Conservation (phyloP, 2,113 vertebrate genomes). For the Rana temporaria region DNA sequence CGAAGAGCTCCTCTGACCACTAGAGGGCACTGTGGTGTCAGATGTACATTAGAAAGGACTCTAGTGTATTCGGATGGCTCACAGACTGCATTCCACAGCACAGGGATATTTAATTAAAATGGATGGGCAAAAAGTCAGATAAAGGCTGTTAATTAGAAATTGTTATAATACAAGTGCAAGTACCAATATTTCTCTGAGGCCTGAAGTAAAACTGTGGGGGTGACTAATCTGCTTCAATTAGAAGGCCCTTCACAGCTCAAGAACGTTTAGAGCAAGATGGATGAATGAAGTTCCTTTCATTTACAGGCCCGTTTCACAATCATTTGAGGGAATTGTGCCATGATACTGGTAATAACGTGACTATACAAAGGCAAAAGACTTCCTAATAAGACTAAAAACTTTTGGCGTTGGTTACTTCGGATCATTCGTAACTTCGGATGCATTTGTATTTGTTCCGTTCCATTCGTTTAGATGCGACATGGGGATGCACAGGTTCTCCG, state of each 20-base stretch:
- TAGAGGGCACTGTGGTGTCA: constrained; percentile 7
- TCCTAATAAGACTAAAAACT: too few species aligned
- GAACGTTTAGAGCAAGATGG: too few species aligned
- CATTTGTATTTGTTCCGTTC: too few species aligned
- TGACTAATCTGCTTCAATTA: not conserved
- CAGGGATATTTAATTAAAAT: not conserved
- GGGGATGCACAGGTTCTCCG: too few species aligned
- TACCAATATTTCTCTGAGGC: not conserved
- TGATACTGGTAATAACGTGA: too few species aligned
- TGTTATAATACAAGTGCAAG: constrained; percentile 20
- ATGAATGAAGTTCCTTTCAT: too few species aligned
- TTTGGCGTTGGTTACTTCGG: too few species aligned
- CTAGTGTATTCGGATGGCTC: not conserved
- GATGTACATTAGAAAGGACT: not conserved
- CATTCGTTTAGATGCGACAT: too few species aligned
- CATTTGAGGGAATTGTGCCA: too few species aligned
- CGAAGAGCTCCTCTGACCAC: not conserved
- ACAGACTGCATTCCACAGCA: not conserved
- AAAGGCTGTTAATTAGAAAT: not conserved
- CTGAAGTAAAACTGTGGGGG: not conserved
- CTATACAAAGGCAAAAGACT: too few species aligned
- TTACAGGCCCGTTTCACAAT: too few species aligned
- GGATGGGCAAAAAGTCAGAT: constrained; percentile 13
- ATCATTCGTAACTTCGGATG: too few species aligned
- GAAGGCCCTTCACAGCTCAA: not conserved